Conservation (phyloP, 2,888 invertebrate genomes). For the Amiota minor region DNA sequence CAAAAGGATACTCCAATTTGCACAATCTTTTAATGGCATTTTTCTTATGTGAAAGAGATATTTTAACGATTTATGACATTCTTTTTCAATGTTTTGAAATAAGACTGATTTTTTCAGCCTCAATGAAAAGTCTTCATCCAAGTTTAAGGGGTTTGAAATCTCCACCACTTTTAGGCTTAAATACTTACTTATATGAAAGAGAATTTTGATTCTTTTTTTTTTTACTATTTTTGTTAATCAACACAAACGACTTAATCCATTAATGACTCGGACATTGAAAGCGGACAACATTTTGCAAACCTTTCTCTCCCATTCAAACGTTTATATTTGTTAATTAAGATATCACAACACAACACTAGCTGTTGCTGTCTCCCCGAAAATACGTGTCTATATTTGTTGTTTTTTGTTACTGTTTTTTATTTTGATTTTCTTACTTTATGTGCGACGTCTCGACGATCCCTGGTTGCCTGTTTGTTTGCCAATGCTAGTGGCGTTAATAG, state of each 20-base stretch:
- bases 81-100: neutral
- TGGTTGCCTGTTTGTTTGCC: constrained; percentile 7
- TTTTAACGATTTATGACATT: constrained; percentile 36
- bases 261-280: constrained; percentile 60
- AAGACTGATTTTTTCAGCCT: neutral
- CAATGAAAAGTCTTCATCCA: neutral
- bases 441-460: neutral
- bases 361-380: too few species aligned
- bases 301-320: too few species aligned
- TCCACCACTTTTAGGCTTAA: too few species aligned
- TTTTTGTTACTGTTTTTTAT: neutral
- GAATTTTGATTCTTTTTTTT: neutral
- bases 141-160: neutral
- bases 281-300: constrained; percentile 55
- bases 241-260: constrained; percentile 67
- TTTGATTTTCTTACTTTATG: neutral
- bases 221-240: constrained; percentile 60
- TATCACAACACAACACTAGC: too few species aligned
- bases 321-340: too few species aligned
- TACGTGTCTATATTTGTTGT: neutral
- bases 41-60: constrained; percentile 53
- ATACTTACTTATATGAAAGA: neutral
- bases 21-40: neutral
- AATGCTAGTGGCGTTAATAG: constrained; percentile 17
- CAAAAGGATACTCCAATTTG: constrained; percentile 1